Base-by-base conservation (phyloP, 2,113 vertebrate species). In the Girardinichthys multiradiatus region DNA sequence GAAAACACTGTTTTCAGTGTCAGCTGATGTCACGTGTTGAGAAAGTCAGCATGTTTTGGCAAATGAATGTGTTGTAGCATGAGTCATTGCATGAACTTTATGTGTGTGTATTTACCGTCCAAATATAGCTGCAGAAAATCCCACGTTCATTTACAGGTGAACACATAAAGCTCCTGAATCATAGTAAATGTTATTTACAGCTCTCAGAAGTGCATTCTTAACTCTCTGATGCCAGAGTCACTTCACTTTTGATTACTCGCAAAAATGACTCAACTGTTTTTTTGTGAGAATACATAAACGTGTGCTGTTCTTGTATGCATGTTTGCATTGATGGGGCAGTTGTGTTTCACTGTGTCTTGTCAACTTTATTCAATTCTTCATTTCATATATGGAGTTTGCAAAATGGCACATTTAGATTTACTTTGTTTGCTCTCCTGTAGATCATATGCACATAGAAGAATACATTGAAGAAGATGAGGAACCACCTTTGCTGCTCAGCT, bases 381-480 rank as follows among this genome's bases (percentile, higher is more conserved):
- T 5, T 3, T 42, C 3, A 42, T 45, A 17, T 19, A 19, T 45
- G 15, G 39, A 19, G 42, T 5, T 45, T 45, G 2, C 4, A 19
- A 45, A 45, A 45, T 5, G 42, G 48, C 24, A 54, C 24, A 54
- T 10, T 54, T 54, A 54, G 9, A 8, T 54, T 24, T 24, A n/a
- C 5, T 15, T 4, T 29, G 27, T 59, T 29, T 28, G 27, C 19
- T 29, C 54, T 62, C 29, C 26, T 60, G 0, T 45, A 95, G 93
- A 88, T 94, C 93, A 87, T 95, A 95, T 93, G 92, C 68, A 86
- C 89, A 93, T 92, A 93, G 92, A 91, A 71, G 91, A 93, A 86
- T 81, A 87, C 86, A 62, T 89, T 92, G 92, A 93, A 92, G 92
- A 96, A 91, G 94, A 95, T 89, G 93, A 94, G 63, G 93, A 93